These are phyloP conservation scores for Aporophyla nigra DNA, from an alignment of 2,888 invertebrate species.

Conservation along the genomic window DNA sequence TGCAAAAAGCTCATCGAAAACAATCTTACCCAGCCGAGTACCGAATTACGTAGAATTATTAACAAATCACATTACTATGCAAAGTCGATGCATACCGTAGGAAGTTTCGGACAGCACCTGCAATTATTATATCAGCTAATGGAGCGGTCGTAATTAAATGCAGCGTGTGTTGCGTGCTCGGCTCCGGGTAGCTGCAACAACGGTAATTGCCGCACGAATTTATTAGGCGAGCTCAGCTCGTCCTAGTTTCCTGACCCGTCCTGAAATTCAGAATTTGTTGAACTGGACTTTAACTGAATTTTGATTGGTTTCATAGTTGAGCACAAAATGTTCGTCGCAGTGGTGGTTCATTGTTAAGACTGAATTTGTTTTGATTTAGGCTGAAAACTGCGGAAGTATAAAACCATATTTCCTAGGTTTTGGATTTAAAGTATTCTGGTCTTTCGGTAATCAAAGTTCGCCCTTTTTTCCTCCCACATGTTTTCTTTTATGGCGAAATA, in stretches of 20 bases:
- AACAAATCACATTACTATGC: conserved; percentile 41
- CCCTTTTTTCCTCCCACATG: not conserved
- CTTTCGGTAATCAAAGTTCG: not conserved
- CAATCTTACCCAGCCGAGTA: conserved; percentile 5
- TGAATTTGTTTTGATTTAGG: not conserved
- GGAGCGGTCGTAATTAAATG: conserved; percentile 67
- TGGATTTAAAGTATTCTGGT: not conserved
- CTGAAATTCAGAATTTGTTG: conserved; percentile 43
- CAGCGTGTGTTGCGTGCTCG: conserved; percentile 63
- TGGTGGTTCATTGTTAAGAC: not conserved
- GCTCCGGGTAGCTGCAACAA: conserved; percentile 43
- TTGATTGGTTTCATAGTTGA: conserved; percentile 13
- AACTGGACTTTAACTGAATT: conserved; percentile 10
- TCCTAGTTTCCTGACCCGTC: conserved; percentile 65
- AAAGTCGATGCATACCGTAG: conserved; percentile 37
- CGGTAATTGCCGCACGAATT: conserved; percentile 63
- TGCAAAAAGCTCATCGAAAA: conserved; percentile 3
- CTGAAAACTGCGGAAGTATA: not conserved
- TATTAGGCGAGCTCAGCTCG: conserved; percentile 58
- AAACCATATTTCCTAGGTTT: not conserved
- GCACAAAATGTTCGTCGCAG: not conserved
- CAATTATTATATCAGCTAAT: conserved; percentile 64
- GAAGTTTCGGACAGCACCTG: conserved; percentile 53
- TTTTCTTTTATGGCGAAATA: conserved; percentile 2
- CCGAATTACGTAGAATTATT: conserved; percentile 21